phyloP scores from a whole-genome alignment of 2,113 vertebrate species.

The Lophius piscatorius region DNA sequence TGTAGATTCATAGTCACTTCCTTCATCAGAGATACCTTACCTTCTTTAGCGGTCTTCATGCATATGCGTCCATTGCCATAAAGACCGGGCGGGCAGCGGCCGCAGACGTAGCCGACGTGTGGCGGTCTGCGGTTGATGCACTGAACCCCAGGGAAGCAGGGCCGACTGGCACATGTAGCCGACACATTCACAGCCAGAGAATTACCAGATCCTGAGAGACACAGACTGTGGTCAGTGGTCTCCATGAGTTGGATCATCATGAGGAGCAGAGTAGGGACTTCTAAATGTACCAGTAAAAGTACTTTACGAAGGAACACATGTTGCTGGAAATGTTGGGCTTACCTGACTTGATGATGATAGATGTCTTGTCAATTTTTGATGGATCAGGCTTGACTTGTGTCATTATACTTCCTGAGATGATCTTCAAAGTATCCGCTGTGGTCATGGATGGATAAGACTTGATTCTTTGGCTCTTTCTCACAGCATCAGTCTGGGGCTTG shows the following conservation, averaged over 20 bases:
- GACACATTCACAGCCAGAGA: constrained; percentile 23
- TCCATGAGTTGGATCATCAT: too few relatives aligned
- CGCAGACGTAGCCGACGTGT: constrained; percentile 76
- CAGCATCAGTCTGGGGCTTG: background rate
- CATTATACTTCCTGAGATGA: background rate
- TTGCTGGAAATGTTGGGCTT: too few relatives aligned
- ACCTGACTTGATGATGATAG: background rate
- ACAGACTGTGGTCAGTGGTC: constrained; percentile 3
- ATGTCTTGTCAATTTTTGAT: background rate
- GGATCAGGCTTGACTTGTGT: background rate
- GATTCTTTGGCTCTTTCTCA: background rate
- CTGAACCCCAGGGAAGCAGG: constrained; percentile 81
- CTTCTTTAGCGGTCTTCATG: constrained; percentile 62
- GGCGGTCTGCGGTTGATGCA: constrained; percentile 80
- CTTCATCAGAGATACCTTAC: constrained; percentile 33
- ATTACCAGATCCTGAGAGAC: constrained; percentile 9
- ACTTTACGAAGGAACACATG: too few relatives aligned
- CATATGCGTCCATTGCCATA: constrained; percentile 79
- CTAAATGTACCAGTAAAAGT: too few relatives aligned
- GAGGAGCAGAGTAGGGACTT: too few relatives aligned
- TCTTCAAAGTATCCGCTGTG: background rate
- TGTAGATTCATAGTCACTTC: too few relatives aligned
- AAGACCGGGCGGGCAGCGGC: constrained; percentile 79
- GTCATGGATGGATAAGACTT: background rate
- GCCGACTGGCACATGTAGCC: constrained; percentile 74